Evolutionary conservation across 92 coral and sea anemone genomes (phyloP), one percentile per base, ranked within the genome.

Genomic region (Palythoa caribaeorum): DNA sequence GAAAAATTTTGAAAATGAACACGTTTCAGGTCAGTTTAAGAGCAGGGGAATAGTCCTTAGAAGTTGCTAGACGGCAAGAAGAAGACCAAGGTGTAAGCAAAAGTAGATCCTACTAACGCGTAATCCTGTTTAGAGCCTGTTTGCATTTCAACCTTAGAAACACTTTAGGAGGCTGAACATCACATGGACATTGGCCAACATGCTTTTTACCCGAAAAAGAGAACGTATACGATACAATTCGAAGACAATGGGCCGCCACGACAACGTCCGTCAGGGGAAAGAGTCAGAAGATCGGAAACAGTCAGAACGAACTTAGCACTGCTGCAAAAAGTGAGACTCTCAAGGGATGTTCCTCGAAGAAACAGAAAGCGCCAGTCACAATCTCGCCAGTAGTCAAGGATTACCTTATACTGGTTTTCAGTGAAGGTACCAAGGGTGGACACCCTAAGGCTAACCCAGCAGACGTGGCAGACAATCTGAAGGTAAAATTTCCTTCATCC

Each of bases 181-280:
- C 90, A 91, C 38, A 87, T 73, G 76, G 90, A 90, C 84, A 80
- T 79, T 4, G 93, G 93, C 1, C 80, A 35, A 6, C 93, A 90
- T 44, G 65, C 78, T 50, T 84, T 47, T 9, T 19, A 14, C 90
- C 70, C 2, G 48, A 35, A 38, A 77, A 78, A 3, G 92, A 90
- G 80, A 16, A 71, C 44, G 17, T 76, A 50, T 81, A 87, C 52
- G 90, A 87, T 50, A 85, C 86, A 10, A 77, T 78, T 5, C 71
- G 73, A 12, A 60, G 92, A 21, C 71, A 90, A 54, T 90, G 90
- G 90, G 90, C 90, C n/a, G 73, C 87, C 8, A 51, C 74, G 57
- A 63, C 86, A 76, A 60, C 89, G 13, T 65, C 86, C 0, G 35
- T 85, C 50, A 85, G 77, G 83, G 90, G 90, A 78, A 47, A 28